Conservation (phyloP, 1,140 invertebrate genomes). For the Acromyrmex echinatior region DNA sequence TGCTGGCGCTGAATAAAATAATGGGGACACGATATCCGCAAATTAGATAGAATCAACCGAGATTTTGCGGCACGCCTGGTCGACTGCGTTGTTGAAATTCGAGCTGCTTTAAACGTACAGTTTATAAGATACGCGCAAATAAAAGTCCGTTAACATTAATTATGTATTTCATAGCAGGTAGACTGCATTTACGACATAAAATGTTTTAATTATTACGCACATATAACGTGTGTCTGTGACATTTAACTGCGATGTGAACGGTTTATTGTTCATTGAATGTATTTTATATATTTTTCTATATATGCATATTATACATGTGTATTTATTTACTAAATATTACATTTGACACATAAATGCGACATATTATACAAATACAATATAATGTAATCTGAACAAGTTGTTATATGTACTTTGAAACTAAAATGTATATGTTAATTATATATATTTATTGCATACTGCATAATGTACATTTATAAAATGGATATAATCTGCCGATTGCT, state of each 20-base stretch:
- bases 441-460: neutral
- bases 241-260: neutral
- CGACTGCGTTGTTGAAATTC: constrained; percentile 13
- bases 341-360: constrained; percentile 8
- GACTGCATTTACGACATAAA: neutral
- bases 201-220: neutral
- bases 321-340: neutral
- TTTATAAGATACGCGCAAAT: neutral
- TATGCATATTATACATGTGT: neutral
- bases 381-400: neutral
- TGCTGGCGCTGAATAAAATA: constrained; percentile 8
- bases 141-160: constrained; percentile 3
- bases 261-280: neutral
- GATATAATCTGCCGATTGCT: constrained; percentile 22
- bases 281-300: neutral
- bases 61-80: constrained; percentile 22
- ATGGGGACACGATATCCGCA: constrained; percentile 12
- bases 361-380: neutral
- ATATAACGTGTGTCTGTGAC: neutral
- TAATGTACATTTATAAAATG: constrained; percentile 32
- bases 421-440: neutral
- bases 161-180: neutral
- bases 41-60: constrained; percentile 26
- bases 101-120: neutral
- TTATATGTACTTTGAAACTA: no score